A percentile compares a stretch with the other conserved stretches of the same genome.
Evolutionary conservation across 1,140 invertebrate species (phyloP).

Genomic region (Saccostrea echinata): DNA sequence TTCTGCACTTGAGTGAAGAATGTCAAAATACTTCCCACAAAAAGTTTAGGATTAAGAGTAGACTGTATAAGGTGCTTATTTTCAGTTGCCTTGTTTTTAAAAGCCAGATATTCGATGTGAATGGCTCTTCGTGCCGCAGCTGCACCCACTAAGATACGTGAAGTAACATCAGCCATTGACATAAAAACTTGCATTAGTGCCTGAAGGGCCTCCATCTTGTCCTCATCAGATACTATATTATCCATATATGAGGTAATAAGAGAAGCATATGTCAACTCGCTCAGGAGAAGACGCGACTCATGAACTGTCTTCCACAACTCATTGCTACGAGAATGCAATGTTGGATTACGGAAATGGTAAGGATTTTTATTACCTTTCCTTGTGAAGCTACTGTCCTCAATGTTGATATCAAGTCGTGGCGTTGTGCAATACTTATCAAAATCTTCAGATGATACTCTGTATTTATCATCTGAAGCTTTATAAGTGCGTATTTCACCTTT

Average conservation of each 20-base stretch:
- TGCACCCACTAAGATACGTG: neutral
- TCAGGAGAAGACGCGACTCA: neutral
- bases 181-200: neutral
- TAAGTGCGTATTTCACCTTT: too few relatives aligned
- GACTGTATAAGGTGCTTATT: too few relatives aligned
- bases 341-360: too few relatives aligned
- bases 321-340: too few relatives aligned
- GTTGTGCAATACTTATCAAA: too few relatives aligned
- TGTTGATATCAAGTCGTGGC: too few relatives aligned
- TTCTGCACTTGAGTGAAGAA: conserved; percentile 30
- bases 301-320: too few relatives aligned
- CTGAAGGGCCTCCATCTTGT: conserved; percentile 10
- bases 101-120: conserved; percentile 20
- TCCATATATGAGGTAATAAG: neutral
- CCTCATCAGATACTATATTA: neutral
- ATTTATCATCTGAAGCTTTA: too few relatives aligned
- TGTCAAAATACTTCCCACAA: conserved; percentile 31
- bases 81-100: neutral
- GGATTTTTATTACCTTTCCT: too few relatives aligned
- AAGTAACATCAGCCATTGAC: conserved; percentile 18
- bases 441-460: too few relatives aligned
- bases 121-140: neutral
- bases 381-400: too few relatives aligned
- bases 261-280: neutral
- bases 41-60: neutral